Conservation (phyloP, 2,797 vertebrate species). For the Spinus pinus region DNA sequence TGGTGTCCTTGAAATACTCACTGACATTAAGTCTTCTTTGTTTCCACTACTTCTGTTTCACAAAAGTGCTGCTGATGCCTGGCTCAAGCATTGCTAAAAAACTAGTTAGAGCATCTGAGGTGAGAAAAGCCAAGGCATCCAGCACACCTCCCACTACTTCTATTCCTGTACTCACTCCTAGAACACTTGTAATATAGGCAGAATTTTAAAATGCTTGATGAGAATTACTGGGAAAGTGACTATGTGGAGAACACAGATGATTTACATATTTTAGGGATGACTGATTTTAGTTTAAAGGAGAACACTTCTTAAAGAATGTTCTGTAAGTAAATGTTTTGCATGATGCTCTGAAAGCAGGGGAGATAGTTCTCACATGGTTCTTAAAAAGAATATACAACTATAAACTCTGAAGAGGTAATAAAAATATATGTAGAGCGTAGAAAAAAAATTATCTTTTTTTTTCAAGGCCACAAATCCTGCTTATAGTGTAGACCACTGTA, state of each 20-base stretch:
- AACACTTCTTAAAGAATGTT: neutral
- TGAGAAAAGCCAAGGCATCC: neutral
- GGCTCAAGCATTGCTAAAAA: neutral
- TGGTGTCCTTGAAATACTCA: neutral
- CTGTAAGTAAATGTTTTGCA: neutral
- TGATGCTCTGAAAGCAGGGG: neutral
- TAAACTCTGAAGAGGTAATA: neutral
- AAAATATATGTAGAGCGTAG: neutral
- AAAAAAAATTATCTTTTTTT: neutral
- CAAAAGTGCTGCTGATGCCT: neutral
- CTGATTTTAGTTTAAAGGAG: neutral
- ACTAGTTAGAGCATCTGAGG: neutral
- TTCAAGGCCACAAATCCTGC: neutral
- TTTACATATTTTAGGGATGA: neutral
- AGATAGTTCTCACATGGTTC: neutral
- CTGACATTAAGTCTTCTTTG: neutral
- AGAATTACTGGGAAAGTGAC: neutral
- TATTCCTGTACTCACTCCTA: neutral
- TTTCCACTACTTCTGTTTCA: neutral
- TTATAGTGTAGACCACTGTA: neutral
- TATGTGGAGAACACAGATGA: neutral
- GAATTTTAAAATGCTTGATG: neutral
- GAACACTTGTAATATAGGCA: neutral
- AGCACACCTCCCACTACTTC: neutral
- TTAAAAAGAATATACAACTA: neutral